These are phyloP conservation scores for Lamproptera curius DNA, from an alignment of 2,888 invertebrate genomes.

Conservation along the genomic window DNA sequence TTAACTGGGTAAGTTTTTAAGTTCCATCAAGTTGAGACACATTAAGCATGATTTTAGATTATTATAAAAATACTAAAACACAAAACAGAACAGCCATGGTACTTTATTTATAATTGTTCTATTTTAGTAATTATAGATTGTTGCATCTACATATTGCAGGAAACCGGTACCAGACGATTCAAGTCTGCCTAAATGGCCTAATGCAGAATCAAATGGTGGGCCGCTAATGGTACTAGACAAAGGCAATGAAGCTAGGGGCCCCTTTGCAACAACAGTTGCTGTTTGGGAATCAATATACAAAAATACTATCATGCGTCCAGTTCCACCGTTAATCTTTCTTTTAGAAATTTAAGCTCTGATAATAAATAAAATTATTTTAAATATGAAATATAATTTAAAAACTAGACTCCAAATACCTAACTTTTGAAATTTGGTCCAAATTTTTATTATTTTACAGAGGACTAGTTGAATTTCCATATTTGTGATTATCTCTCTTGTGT, in stretches of 20 bases:
- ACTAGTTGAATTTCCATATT: background rate
- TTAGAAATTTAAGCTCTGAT: too few species aligned
- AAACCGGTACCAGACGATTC: constrained; percentile 35
- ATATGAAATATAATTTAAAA: too few species aligned
- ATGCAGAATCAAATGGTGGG: constrained; percentile 26
- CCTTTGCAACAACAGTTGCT: constrained; percentile 27
- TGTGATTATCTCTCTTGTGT: too few species aligned
- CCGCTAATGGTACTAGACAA: constrained; percentile 35
- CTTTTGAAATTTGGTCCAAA: too few species aligned
- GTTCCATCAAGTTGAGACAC: too few species aligned
- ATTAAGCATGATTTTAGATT: background rate
- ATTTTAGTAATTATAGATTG: too few species aligned
- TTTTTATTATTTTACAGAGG: too few species aligned
- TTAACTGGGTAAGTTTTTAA: constrained; percentile 35
- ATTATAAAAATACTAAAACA: too few species aligned
- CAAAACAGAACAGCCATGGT: too few species aligned
- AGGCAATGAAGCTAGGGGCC: constrained; percentile 28
- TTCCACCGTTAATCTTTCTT: background rate
- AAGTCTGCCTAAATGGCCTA: constrained; percentile 32
- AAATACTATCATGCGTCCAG: constrained; percentile 27
- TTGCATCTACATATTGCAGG: constrained; percentile 26
- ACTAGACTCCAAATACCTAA: too few species aligned
- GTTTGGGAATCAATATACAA: constrained; percentile 37
- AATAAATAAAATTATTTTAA: too few species aligned
- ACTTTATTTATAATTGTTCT: too few species aligned